Percentiles rank a stretch among this genome's conserved stretches.
phyloP scores from a whole-genome alignment of 64 coral and sea anemone species.

The Pocillopora verrucosa region DNA sequence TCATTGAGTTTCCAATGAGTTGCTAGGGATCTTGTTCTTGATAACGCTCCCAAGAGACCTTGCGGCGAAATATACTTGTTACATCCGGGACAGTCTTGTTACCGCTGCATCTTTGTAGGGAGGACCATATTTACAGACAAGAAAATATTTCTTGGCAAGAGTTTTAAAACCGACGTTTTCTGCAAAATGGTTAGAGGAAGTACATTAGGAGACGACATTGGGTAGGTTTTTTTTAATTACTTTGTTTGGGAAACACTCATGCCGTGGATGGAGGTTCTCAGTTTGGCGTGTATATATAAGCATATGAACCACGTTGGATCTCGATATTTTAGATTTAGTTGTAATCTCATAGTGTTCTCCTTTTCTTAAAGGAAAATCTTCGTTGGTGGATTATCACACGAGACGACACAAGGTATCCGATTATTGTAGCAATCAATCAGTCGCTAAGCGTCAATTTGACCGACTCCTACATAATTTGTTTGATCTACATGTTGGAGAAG shows the following conservation, averaged over 20 bases:
- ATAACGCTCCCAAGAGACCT: not conserved
- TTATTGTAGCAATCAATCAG: not conserved
- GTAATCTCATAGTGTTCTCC: no score
- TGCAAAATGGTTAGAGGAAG: conserved; percentile 28
- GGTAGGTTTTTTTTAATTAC: conserved; percentile 18
- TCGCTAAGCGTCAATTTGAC: no score
- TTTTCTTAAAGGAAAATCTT: conserved; percentile 69
- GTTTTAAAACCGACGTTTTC: not conserved
- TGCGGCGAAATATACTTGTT: not conserved
- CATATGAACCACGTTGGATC: no score
- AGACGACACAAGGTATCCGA: conserved; percentile 51
- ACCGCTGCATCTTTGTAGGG: not conserved
- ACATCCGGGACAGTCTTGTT: conserved; percentile 4
- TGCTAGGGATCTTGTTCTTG: no score
- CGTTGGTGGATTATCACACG: conserved; percentile 68
- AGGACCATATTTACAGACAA: not conserved
- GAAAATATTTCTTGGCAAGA: not conserved
- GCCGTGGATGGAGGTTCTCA: no score
- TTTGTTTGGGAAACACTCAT: not conserved
- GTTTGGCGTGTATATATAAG: no score
- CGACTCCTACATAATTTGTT: not conserved
- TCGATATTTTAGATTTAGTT: no score
- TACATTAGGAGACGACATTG: conserved; percentile 70
- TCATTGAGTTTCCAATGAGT: no score
- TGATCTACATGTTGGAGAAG: not conserved